Evolutionary conservation across 2,113 vertebrate genomes (phyloP), one percentile per base, ranked within the genome.

Genomic region (Psittacara wagleri): DNA sequence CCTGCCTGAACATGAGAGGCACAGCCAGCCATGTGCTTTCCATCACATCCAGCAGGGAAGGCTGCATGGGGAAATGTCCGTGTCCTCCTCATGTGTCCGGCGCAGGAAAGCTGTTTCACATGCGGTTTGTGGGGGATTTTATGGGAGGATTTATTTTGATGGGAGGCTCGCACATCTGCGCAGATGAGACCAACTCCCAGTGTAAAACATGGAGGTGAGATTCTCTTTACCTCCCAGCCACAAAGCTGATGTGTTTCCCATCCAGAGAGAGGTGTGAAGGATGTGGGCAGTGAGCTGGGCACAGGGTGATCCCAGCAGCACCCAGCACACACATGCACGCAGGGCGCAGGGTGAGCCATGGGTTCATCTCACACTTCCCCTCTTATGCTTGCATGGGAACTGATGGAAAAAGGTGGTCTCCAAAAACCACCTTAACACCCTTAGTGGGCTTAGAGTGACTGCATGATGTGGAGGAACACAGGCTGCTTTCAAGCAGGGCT

Each of bases 111-210:
- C 46, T 24, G n/a, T 22, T 5, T 1, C 7, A 4, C 11, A 1
- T 1, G 0, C 11, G 28, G 5, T n/a, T 37, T 16, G 35, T 3
- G 48, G 22, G 48, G 1, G 2, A 9, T 57, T 48, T 48, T 5
- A 23, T 59, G 55, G 33, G 19, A 23, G 55, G 33, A 23, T 59
- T 59, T n/a, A 59, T 59, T 64, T 70, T 57, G 6, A 22, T 17
- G 43, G 17, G 29, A 33, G 15, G n/a, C 20, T 52, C 29, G 22
- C 39, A 29, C 43, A 6, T 8, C 73, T 77, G 59, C 39, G 28
- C 52, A 27, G 55, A 25, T n/a, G 62, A n/a, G 39, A 37, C 29
- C 1, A 0, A 25, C 29, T 51, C 57, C n/a, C 27, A 12, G 1
- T 3, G 4, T 64, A n/a, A 41, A 41, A 11, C 7, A 20, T 20